Percentiles rank a stretch among this genome's conserved stretches.
These are phyloP conservation scores for Listronotus bonariensis DNA, from an alignment of 1,140 invertebrate genomes.

Conservation along the genomic window DNA sequence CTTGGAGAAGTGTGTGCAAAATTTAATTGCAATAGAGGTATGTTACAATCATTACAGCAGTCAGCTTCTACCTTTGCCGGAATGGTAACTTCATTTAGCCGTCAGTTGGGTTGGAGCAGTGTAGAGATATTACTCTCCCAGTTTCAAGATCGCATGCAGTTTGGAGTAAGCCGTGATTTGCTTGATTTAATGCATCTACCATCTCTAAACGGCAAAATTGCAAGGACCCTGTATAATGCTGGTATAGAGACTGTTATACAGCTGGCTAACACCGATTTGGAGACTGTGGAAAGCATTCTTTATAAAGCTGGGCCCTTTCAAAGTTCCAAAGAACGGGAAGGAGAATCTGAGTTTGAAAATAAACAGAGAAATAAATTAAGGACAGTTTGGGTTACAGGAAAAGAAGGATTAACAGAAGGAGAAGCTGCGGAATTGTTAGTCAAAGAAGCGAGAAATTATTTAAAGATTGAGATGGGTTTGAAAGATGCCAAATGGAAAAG, in stretches of 20 bases:
- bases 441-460: constrained; percentile 74
- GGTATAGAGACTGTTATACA: constrained; percentile 80
- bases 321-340: constrained; percentile 74
- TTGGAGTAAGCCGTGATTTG: constrained; percentile 91
- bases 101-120: constrained; percentile 89
- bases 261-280: constrained; percentile 73
- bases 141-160: constrained; percentile 92
- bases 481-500: constrained; percentile 63
- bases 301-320: constrained; percentile 82
- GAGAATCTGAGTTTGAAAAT: constrained; percentile 70
- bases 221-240: constrained; percentile 81
- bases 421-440: constrained; percentile 84
- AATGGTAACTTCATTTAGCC: constrained; percentile 62
- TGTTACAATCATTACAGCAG: constrained; percentile 91
- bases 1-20: constrained; percentile 78
- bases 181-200: constrained; percentile 88
- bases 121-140: constrained; percentile 88
- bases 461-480: constrained; percentile 67
- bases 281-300: constrained; percentile 76
- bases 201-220: constrained; percentile 81
- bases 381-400: constrained; percentile 82
- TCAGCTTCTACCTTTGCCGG: constrained; percentile 95
- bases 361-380: constrained; percentile 69
- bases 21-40: constrained; percentile 85
- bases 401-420: constrained; percentile 76